phyloP scores from a whole-genome alignment of 2,113 vertebrate genomes.

The Chelonoidis abingdonii region DNA sequence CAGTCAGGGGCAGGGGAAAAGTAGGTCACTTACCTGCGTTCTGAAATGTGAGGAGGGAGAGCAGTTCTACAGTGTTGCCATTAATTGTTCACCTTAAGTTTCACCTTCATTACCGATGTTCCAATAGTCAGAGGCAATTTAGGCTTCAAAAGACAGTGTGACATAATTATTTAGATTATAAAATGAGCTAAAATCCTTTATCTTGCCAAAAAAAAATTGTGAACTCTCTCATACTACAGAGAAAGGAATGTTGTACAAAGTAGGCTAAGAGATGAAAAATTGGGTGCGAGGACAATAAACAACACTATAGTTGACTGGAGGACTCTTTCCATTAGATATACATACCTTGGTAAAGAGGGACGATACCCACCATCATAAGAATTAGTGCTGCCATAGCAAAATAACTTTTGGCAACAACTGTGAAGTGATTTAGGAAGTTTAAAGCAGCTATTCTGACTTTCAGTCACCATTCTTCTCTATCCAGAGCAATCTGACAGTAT shows the following conservation, averaged over 20 bases:
- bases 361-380: background rate
- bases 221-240: background rate
- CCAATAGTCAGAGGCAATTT: background rate
- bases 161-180: background rate
- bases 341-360: background rate
- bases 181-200: accelerated
- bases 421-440: background rate
- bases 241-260: background rate
- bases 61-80: background rate
- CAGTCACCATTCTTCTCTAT: background rate
- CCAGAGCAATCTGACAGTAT: background rate
- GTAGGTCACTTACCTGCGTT: background rate
- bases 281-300: background rate
- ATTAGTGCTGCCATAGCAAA: background rate
- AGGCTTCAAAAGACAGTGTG: background rate
- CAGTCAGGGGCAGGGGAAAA: background rate
- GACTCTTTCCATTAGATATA: background rate
- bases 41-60: background rate
- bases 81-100: background rate
- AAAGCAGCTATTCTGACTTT: background rate
- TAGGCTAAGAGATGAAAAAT: background rate
- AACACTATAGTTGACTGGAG: background rate
- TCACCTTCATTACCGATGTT: background rate
- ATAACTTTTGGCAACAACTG: background rate
- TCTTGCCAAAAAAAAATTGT: background rate